A percentile compares a stretch with the other conserved stretches of the same genome.
phyloP scores from a whole-genome alignment of 2,113 vertebrate species.

The Tetrao urogallus region DNA sequence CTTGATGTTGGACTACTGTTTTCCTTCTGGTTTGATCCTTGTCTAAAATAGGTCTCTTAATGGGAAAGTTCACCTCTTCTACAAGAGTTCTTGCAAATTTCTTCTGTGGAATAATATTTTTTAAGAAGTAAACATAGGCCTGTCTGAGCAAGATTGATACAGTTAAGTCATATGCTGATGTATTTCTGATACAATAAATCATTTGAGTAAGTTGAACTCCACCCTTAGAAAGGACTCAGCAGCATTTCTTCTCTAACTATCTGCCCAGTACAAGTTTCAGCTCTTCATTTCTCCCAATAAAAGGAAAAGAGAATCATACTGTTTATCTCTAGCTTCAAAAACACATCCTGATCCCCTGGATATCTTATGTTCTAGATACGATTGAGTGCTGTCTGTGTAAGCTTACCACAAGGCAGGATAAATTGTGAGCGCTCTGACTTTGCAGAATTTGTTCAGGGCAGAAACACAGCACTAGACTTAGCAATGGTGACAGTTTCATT shows the following conservation, averaged over 20 bases:
- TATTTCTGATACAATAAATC: background rate
- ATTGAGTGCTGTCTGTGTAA: background rate
- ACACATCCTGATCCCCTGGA: background rate
- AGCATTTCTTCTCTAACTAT: background rate
- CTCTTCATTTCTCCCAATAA: background rate
- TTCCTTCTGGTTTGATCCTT: background rate
- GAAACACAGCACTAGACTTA: background rate
- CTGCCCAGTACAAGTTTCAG: background rate
- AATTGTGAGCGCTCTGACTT: background rate
- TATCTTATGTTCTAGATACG: background rate
- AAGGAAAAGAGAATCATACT: background rate
- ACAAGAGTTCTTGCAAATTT: background rate
- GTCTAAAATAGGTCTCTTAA: background rate
- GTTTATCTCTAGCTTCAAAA: background rate
- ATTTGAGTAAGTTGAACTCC: background rate
- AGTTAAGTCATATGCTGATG: background rate
- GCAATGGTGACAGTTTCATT: background rate
- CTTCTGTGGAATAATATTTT: background rate
- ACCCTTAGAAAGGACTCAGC: background rate
- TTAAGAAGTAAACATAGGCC: background rate
- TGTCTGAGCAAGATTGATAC: background rate
- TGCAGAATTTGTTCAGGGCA: background rate
- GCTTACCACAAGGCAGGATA: background rate
- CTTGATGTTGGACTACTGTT: background rate
- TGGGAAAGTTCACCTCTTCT: background rate